Percentiles rank a stretch among this genome's conserved stretches.
These are phyloP conservation scores for Microctenopoma lineatum DNA, from an alignment of 2,797 vertebrate species.

Conservation along the genomic window DNA sequence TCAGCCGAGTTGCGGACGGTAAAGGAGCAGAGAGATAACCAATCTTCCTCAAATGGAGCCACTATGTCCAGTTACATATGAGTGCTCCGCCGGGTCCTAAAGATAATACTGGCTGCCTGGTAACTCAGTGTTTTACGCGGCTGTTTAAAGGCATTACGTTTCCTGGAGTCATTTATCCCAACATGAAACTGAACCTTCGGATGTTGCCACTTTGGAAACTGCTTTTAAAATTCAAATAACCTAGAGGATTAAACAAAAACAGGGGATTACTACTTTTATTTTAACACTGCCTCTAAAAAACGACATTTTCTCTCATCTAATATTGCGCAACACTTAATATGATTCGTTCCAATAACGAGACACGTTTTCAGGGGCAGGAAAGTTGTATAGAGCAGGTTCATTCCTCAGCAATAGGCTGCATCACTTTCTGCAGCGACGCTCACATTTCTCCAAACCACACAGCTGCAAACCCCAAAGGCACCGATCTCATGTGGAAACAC, in stretches of 20 bases:
- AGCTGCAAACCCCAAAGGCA: slow-evolving; percentile 1
- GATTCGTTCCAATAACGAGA: background rate
- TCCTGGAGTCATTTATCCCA: background rate
- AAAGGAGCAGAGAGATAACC: slow-evolving; percentile 76
- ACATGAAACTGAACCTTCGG: background rate
- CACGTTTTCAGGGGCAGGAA: slow-evolving; percentile 1
- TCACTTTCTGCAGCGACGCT: slow-evolving; percentile 4
- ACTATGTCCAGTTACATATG: slow-evolving; percentile 79
- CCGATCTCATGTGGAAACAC: slow-evolving; percentile 21
- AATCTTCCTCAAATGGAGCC: slow-evolving; percentile 84
- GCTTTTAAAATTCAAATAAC: background rate
- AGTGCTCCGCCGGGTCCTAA: slow-evolving; percentile 91
- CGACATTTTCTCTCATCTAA: background rate
- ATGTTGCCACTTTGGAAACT: background rate
- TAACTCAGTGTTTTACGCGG: slow-evolving; percentile 26
- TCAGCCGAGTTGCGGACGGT: slow-evolving; percentile 45
- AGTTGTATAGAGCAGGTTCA: slow-evolving; percentile 18
- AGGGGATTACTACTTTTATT: background rate
- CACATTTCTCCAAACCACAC: slow-evolving; percentile 10
- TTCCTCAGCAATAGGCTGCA: slow-evolving; percentile 7
- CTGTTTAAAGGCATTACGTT: background rate
- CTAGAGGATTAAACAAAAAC: background rate
- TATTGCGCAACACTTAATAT: background rate
- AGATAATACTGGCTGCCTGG: slow-evolving; percentile 57
- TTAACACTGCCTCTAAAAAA: background rate